Evolutionary conservation across 2,113 vertebrate species (phyloP).

Genomic region (Dryoscopus gambensis): DNA sequence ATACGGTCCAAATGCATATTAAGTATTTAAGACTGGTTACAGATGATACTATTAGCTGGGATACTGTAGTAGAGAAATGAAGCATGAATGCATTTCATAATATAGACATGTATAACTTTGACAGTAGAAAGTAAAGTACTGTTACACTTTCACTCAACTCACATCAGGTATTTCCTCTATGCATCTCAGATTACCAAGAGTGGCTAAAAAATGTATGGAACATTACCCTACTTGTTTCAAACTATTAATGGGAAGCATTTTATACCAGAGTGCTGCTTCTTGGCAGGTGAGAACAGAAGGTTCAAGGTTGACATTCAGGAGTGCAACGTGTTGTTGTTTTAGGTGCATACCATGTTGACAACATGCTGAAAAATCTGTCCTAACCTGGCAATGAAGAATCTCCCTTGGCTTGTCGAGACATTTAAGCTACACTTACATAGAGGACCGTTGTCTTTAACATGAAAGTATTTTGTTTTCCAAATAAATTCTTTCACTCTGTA

Average conservation of each 20-base stretch:
- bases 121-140: not conserved
- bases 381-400: not conserved
- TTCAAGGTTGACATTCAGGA: not conserved
- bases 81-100: not conserved
- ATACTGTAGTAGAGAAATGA: conserved; percentile 14
- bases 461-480: not conserved
- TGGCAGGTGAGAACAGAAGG: not conserved
- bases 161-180: not conserved
- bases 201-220: not conserved
- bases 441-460: not conserved
- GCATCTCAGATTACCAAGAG: not conserved
- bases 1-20: not conserved
- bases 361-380: not conserved
- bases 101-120: not conserved
- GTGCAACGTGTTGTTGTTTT: not conserved
- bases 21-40: not conserved
- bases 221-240: not conserved
- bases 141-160: not conserved
- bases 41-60: not conserved
- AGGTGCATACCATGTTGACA: not conserved
- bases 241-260: not conserved
- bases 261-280: not conserved
- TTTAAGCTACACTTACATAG: not conserved
- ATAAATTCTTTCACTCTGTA: not conserved
- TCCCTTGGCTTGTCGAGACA: not conserved